Conservation (phyloP, 2,113 vertebrate species). For the Dromiciops gliroides region DNA sequence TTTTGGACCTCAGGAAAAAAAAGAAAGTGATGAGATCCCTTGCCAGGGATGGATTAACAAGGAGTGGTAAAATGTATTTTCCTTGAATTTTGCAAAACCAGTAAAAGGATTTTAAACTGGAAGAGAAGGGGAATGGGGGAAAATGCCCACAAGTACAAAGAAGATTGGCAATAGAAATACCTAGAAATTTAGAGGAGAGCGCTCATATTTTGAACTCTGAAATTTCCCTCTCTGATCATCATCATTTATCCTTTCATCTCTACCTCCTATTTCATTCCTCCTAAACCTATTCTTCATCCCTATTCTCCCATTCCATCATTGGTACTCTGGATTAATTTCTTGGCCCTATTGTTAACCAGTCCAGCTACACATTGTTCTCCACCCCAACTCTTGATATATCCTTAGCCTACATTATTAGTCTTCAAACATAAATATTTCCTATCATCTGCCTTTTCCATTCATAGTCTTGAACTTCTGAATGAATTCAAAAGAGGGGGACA, state of each 20-base stretch:
- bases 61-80: not conserved
- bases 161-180: not conserved
- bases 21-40: not conserved
- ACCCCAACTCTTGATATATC: not conserved
- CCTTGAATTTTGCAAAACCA: not conserved
- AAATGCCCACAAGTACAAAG: not conserved
- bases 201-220: not conserved
- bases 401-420: not conserved
- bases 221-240: not conserved
- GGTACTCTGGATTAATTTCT: not conserved
- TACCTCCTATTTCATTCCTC: not conserved
- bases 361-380: not conserved
- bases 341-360: not conserved
- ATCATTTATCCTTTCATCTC: not conserved
- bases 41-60: not conserved
- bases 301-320: not conserved
- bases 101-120: not conserved
- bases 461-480: not conserved
- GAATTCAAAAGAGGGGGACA: not conserved
- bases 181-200: not conserved
- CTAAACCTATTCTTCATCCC: not conserved
- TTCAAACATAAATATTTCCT: not conserved
- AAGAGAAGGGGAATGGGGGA: not conserved
- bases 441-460: not conserved
- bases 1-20: not conserved